phyloP scores from a whole-genome alignment of 2,797 vertebrate species.

The Bufotes viridis region DNA sequence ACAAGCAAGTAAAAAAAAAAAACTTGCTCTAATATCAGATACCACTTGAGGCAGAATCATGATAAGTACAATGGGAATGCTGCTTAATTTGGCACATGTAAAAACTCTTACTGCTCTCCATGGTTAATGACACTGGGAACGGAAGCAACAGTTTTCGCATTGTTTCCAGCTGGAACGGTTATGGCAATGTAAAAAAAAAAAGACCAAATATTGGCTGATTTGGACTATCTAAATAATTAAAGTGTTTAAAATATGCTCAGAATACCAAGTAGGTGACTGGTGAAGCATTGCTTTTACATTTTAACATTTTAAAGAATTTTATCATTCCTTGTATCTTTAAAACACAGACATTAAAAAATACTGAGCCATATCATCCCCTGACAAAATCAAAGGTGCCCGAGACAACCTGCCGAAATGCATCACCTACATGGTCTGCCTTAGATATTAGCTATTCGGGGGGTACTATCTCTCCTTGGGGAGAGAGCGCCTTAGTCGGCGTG shows the following conservation, averaged over 20 bases:
- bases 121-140: not conserved
- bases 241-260: not conserved
- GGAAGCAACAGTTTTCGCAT: not conserved
- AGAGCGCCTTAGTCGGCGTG: too few species aligned
- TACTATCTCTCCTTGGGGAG: too few species aligned
- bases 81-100: slow-evolving; percentile 5
- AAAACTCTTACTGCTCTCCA: not conserved
- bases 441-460: too few species aligned
- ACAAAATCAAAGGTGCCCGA: too few species aligned
- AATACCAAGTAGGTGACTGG: not conserved
- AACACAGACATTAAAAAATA: not conserved
- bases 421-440: too few species aligned
- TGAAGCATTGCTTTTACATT: not conserved
- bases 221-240: not conserved
- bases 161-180: not conserved
- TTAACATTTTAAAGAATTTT: not conserved
- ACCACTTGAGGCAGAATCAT: not conserved
- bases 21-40: not conserved
- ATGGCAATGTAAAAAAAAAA: not conserved
- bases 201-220: not conserved
- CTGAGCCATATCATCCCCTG: too few species aligned
- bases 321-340: too few species aligned
- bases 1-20: not conserved
- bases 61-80: not conserved
- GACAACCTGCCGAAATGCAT: too few species aligned